Percentiles rank a stretch among this genome's conserved stretches.
phyloP scores from a whole-genome alignment of 2,888 invertebrate genomes.

The Alviniconcha strummeri region DNA sequence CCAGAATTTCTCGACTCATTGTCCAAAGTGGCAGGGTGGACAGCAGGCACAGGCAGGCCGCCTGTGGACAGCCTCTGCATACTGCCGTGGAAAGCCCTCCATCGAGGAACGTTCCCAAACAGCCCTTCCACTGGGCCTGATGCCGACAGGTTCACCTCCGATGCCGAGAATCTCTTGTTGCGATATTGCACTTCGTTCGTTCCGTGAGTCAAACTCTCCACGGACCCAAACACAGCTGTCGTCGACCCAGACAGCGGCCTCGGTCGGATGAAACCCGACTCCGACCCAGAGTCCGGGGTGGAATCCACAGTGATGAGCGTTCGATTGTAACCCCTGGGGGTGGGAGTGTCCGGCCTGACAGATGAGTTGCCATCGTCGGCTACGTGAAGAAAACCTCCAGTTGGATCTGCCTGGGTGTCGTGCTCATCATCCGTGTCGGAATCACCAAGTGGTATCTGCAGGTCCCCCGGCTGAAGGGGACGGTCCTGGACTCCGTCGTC shows the following conservation, averaged over 20 bases:
- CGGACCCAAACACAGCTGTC: constrained; percentile 29
- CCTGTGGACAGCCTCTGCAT: constrained; percentile 15
- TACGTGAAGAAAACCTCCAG: constrained; percentile 25
- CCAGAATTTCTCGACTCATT: constrained; percentile 1
- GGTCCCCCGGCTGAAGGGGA: background rate
- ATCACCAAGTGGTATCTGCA: constrained; percentile 14
- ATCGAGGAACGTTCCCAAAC: constrained; percentile 1
- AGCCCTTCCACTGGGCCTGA: constrained; percentile 6
- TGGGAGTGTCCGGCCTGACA: constrained; percentile 28
- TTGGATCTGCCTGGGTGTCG: background rate
- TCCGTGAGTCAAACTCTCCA: constrained; percentile 16
- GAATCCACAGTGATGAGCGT: constrained; percentile 4
- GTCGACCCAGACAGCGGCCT: constrained; percentile 26
- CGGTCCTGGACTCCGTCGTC: background rate
- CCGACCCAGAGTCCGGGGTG: constrained; percentile 16
- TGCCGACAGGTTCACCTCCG: background rate
- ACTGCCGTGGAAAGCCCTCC: constrained; percentile 24
- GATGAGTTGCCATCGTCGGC: constrained; percentile 13
- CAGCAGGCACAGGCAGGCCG: background rate
- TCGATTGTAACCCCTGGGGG: background rate
- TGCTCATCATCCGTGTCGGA: constrained; percentile 22
- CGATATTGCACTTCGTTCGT: constrained; percentile 21
- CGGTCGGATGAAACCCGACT: constrained; percentile 4
- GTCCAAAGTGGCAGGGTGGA: background rate
- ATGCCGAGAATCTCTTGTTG: constrained; percentile 19